phyloP scores from a whole-genome alignment of 1,140 invertebrate genomes.

The Lasioglossum albipes region DNA sequence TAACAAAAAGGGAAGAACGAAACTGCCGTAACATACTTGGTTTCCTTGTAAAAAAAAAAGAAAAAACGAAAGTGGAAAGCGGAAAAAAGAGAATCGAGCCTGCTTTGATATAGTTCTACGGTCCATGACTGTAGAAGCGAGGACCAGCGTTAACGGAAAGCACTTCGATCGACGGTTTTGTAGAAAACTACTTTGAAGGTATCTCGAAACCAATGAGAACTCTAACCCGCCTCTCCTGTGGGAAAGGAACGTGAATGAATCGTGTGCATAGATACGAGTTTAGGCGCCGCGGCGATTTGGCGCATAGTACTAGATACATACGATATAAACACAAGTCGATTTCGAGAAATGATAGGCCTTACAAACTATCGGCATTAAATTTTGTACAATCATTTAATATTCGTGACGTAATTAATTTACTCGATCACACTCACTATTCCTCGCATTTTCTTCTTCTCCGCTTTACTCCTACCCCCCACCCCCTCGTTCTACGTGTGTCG shows the following conservation, averaged over 20 bases:
- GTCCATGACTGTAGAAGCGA: not conserved
- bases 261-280: conserved; percentile 63
- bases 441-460: not conserved
- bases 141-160: not conserved
- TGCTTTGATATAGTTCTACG: not conserved
- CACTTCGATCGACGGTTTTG: not conserved
- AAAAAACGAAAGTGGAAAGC: not conserved
- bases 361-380: conserved; percentile 58
- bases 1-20: not conserved
- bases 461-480: too few relatives aligned
- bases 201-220: conserved; percentile 23
- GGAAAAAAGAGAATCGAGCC: not conserved
- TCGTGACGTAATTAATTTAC: conserved; percentile 52
- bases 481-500: conserved; percentile 20
- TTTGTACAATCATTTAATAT: conserved; percentile 69
- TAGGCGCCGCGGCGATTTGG: conserved; percentile 10
- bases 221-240: conserved; percentile 36
- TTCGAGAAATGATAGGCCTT: conserved; percentile 60
- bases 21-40: not conserved
- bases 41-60: not conserved
- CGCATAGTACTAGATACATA: conserved; percentile 22
- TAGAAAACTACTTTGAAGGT: not conserved
- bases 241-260: conserved; percentile 62
- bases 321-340: conserved; percentile 32
- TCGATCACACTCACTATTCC: conserved; percentile 37